Evolutionary conservation across 2,888 invertebrate genomes (phyloP).

Genomic region (Polydrusus pterygomalis): DNA sequence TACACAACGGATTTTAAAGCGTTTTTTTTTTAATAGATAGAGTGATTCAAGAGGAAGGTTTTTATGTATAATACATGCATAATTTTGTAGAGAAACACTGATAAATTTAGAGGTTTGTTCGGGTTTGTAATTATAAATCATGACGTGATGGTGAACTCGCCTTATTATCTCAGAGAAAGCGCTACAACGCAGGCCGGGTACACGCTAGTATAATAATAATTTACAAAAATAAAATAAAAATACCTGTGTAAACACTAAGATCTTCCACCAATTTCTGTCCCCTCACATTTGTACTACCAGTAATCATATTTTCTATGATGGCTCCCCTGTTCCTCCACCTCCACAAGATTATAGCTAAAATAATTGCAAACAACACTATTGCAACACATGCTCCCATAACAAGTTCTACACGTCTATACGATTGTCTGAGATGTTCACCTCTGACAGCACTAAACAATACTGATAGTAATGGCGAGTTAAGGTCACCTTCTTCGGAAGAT

Average conservation of each 20-base stretch:
- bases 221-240: not conserved
- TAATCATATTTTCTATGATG: conserved; percentile 75
- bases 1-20: no score
- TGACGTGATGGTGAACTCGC: no score
- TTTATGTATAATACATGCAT: no score
- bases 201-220: no score
- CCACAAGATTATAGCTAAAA: conserved; percentile 75
- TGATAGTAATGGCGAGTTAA: conserved; percentile 75
- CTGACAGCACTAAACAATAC: conserved; percentile 79
- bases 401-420: conserved; percentile 76
- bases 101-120: no score
- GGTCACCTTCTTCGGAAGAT: conserved; percentile 71
- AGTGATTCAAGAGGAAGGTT: no score
- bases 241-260: conserved; percentile 69
- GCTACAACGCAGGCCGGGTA: no score
- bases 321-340: conserved; percentile 76
- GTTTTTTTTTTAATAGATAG: no score
- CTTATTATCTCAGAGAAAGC: no score
- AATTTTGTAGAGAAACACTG: no score
- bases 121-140: no score
- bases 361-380: conserved; percentile 71
- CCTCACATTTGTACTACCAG: conserved; percentile 77
- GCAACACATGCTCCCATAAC: conserved; percentile 78
- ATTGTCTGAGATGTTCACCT: conserved; percentile 75
- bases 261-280: conserved; percentile 79